Conservation (phyloP, 1,140 invertebrate species). For the Augochlora pura region DNA sequence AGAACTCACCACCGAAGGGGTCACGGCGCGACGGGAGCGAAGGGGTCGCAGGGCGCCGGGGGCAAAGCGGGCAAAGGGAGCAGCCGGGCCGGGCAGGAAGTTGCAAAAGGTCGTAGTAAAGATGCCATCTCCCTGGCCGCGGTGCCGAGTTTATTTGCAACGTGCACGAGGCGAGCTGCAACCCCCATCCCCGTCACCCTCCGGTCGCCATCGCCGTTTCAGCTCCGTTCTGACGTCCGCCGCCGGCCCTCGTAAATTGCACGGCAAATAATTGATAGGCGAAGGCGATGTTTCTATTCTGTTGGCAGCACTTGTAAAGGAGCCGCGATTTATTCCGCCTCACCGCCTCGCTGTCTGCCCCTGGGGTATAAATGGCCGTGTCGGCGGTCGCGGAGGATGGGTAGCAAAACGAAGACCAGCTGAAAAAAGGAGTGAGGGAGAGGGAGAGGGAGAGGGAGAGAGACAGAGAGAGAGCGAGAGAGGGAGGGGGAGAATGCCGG, state of each 20-base stretch:
- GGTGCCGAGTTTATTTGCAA: conserved; percentile 69
- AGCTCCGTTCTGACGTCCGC: conserved; percentile 56
- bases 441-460: too few species aligned
- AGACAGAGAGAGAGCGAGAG: too few species aligned
- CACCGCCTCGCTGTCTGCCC: conserved; percentile 75
- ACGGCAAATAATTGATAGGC: conserved; percentile 78
- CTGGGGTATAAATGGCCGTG: conserved; percentile 71
- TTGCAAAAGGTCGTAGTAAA: conserved; percentile 73
- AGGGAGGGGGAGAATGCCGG: not conserved
- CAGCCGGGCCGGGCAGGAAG: conserved; percentile 54
- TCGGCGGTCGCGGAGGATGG: conserved; percentile 38
- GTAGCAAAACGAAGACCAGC: conserved; percentile 4
- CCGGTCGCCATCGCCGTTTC: conserved; percentile 53
- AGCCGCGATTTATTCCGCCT: conserved; percentile 78
- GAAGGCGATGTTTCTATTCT: conserved; percentile 79
- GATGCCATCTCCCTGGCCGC: conserved; percentile 70
- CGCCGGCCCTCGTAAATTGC: conserved; percentile 75
- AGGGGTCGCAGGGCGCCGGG: not conserved
- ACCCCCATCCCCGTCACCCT: not conserved
- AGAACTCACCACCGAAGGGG: conserved; percentile 21
- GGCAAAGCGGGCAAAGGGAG: not conserved
- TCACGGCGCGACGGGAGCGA: not conserved
- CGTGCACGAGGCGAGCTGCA: conserved; percentile 51
- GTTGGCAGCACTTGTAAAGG: conserved; percentile 79
- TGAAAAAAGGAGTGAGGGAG: not conserved